Percentiles rank a stretch among this genome's conserved stretches.
Conservation (phyloP, 2,797 vertebrate genomes). For the Propithecus perrieri region DNA sequence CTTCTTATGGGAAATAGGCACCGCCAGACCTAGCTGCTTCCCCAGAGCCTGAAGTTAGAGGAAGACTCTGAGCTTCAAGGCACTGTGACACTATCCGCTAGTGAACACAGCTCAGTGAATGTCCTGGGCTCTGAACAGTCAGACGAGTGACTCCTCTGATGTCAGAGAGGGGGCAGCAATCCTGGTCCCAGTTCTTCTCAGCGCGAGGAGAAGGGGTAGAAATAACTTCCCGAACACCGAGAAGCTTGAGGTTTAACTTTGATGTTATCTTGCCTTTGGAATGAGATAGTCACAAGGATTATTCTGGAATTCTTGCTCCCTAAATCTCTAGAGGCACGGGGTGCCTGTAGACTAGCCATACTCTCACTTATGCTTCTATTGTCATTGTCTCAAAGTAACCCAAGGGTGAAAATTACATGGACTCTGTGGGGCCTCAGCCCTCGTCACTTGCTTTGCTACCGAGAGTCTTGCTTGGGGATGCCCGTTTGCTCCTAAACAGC, state of each 20-base stretch:
- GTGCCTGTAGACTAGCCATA: not conserved
- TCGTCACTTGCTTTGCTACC: not conserved
- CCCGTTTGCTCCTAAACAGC: not conserved
- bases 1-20: not conserved
- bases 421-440: not conserved
- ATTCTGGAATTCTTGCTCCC: not conserved
- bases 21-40: not conserved
- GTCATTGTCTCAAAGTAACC: not conserved
- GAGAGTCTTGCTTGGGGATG: not conserved
- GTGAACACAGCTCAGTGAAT: not conserved
- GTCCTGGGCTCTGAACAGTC: not conserved
- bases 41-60: not conserved
- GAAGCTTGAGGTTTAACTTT: not conserved
- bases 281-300: not conserved
- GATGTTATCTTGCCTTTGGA: not conserved
- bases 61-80: not conserved
- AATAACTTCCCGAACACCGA: not conserved
- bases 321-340: not conserved
- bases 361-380: not conserved
- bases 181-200: not conserved
- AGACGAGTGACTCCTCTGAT: not conserved
- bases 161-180: not conserved
- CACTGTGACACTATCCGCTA: not conserved
- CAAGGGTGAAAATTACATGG: not conserved
- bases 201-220: not conserved